Percentiles rank a stretch among this genome's conserved stretches.
Evolutionary conservation across 2,888 invertebrate genomes (phyloP).

Genomic region (Imbricaverruca yamaguchii): DNA sequence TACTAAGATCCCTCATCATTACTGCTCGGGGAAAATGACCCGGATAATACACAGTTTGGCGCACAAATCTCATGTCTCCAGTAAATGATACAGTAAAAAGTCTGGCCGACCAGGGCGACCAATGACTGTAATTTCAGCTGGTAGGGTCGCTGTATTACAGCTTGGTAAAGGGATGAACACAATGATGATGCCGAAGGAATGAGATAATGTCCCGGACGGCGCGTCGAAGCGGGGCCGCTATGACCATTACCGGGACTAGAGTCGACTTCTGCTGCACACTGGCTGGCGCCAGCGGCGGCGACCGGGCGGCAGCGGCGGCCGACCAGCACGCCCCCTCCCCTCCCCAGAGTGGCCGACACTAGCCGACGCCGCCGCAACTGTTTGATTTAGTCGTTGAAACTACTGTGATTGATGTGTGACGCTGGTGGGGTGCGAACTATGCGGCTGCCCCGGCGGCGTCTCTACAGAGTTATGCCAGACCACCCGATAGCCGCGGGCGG

Average conservation of each 20-base stretch:
- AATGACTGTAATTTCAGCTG: neutral
- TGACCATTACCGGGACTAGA: neutral
- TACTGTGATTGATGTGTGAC: constrained; percentile 38
- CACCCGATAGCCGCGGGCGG: no score
- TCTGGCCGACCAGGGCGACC: neutral
- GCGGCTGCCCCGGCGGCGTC: constrained; percentile 14
- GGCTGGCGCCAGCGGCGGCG: neutral
- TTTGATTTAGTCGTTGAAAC: constrained; percentile 27
- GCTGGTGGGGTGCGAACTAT: constrained; percentile 23
- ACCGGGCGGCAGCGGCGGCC: neutral
- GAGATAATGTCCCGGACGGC: neutral
- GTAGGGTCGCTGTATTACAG: constrained; percentile 8
- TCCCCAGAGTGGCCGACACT: neutral
- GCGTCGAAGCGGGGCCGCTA: neutral
- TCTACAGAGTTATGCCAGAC: constrained; percentile 14
- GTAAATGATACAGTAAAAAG: constrained; percentile 19
- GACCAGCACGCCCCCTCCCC: neutral
- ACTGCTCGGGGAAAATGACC: neutral
- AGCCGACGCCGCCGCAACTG: neutral
- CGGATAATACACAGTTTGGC: constrained; percentile 9
- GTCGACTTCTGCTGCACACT: neutral
- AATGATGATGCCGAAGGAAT: neutral
- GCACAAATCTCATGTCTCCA: constrained; percentile 12
- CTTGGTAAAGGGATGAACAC: constrained; percentile 6
- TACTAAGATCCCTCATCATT: constrained; percentile 18